These are phyloP conservation scores for Anthoscopus minutus DNA, from an alignment of 2,113 vertebrate genomes.

Conservation along the genomic window DNA sequence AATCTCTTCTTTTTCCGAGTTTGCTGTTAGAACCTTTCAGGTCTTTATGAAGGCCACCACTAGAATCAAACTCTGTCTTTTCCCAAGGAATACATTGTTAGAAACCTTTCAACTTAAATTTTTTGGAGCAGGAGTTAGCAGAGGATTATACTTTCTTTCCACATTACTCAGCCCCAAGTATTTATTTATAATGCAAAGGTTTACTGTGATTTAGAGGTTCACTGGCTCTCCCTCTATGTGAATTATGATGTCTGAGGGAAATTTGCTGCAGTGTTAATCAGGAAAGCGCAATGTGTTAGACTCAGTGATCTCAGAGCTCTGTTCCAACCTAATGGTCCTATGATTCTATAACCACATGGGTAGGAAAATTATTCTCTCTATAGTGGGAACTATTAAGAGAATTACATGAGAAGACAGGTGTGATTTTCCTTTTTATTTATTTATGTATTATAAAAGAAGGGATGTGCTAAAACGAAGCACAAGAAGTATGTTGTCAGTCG, in stretches of 20 bases:
- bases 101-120: neutral
- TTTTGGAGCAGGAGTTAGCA: neutral
- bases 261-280: neutral
- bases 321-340: neutral
- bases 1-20: neutral
- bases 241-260: neutral
- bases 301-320: neutral
- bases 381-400: neutral
- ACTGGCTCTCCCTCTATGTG: neutral
- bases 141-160: neutral
- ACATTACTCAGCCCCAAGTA: neutral
- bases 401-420: rapidly evolving
- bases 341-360: neutral
- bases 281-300: neutral
- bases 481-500: neutral
- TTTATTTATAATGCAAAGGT: neutral
- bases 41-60: neutral
- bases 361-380: neutral
- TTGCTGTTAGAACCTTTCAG: neutral
- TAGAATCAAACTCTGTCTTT: neutral
- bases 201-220: neutral
- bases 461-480: rapidly evolving
- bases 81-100: neutral
- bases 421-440: neutral
- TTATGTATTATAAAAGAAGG: neutral